Evolutionary conservation across 2,888 invertebrate species (phyloP).

Genomic region (Bombylius discolor): DNA sequence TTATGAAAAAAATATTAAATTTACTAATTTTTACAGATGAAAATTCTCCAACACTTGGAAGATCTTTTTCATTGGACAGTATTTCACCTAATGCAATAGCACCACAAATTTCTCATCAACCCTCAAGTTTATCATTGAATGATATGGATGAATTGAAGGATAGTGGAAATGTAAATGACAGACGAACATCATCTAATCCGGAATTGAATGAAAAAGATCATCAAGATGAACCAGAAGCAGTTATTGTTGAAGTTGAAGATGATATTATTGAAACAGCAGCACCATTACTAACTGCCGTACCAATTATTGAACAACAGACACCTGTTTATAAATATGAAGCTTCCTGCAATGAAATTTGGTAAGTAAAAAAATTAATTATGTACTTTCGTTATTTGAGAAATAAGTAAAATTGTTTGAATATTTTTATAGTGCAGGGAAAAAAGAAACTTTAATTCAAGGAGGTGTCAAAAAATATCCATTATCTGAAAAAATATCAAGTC

Average conservation of each 20-base stretch:
- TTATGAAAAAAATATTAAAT: background rate
- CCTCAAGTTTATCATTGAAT: constrained; percentile 61
- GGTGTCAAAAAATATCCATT: background rate
- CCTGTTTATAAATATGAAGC: constrained; percentile 59
- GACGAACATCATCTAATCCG: constrained; percentile 18
- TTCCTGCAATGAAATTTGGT: constrained; percentile 45
- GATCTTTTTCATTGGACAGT: constrained; percentile 68
- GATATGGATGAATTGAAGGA: constrained; percentile 55
- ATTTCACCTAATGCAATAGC: constrained; percentile 42
- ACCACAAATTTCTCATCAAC: constrained; percentile 46
- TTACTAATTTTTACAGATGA: constrained; percentile 19
- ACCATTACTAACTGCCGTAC: constrained; percentile 51
- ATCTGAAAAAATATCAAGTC: constrained; percentile 1
- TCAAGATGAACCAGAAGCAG: constrained; percentile 51
- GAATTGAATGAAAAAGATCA: constrained; percentile 30
- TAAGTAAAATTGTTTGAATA: background rate
- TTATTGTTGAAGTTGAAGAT: constrained; percentile 69
- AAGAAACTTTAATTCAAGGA: background rate
- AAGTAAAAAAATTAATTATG: constrained; percentile 15
- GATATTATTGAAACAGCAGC: constrained; percentile 68
- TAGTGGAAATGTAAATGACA: constrained; percentile 28
- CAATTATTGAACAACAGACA: constrained; percentile 50
- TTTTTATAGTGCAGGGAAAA: background rate
- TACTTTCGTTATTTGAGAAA: too few relatives aligned
- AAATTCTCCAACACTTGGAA: constrained; percentile 41